Evolutionary conservation across 2,888 invertebrate species (phyloP).

Genomic region (Chrysopilus asiliformis): DNA sequence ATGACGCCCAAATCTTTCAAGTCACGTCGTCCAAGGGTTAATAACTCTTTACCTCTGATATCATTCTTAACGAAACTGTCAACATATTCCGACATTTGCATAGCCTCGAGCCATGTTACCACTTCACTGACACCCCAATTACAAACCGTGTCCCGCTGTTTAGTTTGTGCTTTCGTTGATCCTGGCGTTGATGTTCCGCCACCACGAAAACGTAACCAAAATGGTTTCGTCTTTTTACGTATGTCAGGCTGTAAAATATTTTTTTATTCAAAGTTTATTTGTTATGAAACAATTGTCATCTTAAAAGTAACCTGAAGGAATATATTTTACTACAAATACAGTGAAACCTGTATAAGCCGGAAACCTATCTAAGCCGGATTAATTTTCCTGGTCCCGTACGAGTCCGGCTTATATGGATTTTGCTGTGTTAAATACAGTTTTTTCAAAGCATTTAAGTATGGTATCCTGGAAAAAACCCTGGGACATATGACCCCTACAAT

Average conservation of each 20-base stretch:
- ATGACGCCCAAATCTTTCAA: conserved; percentile 83
- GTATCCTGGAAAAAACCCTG: no score
- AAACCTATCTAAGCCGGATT: no score
- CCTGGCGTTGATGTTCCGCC: conserved; percentile 27
- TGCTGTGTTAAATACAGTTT: no score
- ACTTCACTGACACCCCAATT: conserved; percentile 84
- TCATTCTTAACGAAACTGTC: conserved; percentile 87
- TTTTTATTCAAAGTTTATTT: no score
- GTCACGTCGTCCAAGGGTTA: conserved; percentile 74
- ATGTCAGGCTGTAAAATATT: conserved; percentile 31
- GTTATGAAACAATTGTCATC: no score
- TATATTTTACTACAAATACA: no score
- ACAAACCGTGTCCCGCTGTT: conserved; percentile 40
- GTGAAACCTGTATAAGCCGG: no score
- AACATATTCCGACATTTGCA: conserved; percentile 80
- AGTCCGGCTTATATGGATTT: no score
- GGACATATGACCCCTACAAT: no score
- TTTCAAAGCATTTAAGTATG: no score
- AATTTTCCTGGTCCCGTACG: no score
- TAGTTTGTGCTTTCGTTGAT: conserved; percentile 23
- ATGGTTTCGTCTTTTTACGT: conserved; percentile 49
- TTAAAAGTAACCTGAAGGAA: no score
- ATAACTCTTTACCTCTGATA: conserved; percentile 78
- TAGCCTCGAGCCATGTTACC: conserved; percentile 74
- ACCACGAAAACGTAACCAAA: conserved; percentile 53